These are phyloP conservation scores for Stegostoma tigrinum DNA, from an alignment of 2,113 vertebrate species.

Conservation along the genomic window DNA sequence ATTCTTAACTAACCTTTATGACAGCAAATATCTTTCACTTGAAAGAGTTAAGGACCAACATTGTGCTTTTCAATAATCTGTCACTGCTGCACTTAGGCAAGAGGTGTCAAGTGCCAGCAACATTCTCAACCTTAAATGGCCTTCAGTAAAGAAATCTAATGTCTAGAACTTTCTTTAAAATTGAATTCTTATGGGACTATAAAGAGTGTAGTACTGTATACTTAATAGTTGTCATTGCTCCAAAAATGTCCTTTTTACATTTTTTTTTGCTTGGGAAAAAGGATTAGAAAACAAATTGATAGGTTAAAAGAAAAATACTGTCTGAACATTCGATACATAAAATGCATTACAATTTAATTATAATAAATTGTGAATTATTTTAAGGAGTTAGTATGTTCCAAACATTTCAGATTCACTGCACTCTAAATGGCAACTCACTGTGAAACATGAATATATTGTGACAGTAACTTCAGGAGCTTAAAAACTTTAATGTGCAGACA, in stretches of 20 bases:
- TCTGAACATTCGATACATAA: too few species aligned
- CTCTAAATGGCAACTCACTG: not conserved
- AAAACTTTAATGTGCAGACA: not conserved
- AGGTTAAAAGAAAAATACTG: not conserved
- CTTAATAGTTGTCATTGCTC: too few species aligned
- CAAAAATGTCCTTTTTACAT: not conserved
- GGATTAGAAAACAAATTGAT: not conserved
- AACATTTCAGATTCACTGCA: not conserved
- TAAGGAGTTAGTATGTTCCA: not conserved
- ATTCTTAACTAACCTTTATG: not conserved
- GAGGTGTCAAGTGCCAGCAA: not conserved
- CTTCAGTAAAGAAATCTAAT: not conserved
- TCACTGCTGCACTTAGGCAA: not conserved
- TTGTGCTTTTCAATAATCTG: not conserved
- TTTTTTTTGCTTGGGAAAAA: not conserved
- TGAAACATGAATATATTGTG: not conserved
- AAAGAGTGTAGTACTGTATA: not conserved
- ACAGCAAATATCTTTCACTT: not conserved
- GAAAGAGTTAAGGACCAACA: not conserved
- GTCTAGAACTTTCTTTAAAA: not conserved
- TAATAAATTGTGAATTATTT: constrained; percentile 10
- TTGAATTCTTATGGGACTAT: not conserved
- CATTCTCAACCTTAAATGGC: not conserved
- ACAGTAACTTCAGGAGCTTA: not conserved
- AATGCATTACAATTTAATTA: constrained; percentile 32